phyloP scores from a whole-genome alignment of 2,797 vertebrate species.

The Enteromius trimaculatus region DNA sequence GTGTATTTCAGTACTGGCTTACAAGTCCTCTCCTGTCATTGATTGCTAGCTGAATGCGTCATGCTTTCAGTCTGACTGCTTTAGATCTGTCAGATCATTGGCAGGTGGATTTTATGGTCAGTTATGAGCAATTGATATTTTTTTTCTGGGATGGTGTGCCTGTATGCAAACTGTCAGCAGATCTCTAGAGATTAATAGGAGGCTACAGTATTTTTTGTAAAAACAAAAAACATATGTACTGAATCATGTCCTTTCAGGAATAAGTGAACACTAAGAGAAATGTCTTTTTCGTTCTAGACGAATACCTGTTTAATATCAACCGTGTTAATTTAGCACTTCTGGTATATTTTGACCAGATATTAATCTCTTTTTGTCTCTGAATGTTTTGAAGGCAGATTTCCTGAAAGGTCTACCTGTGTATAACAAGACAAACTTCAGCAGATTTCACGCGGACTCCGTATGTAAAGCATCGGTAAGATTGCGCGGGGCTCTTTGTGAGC shows the following conservation, averaged over 20 bases:
- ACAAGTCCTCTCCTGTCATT: background rate
- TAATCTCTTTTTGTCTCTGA: constrained; percentile 18
- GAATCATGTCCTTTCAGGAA: background rate
- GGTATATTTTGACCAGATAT: background rate
- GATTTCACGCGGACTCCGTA: constrained; percentile 94
- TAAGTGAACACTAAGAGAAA: background rate
- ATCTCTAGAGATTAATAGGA: background rate
- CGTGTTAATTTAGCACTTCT: background rate
- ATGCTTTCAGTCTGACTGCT: background rate
- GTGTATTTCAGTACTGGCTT: background rate
- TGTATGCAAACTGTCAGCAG: background rate
- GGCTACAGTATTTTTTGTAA: background rate
- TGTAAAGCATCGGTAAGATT: constrained; percentile 94
- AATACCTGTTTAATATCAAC: background rate
- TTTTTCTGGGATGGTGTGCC: background rate
- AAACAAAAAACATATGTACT: background rate
- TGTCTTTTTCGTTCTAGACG: background rate
- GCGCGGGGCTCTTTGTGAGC: background rate
- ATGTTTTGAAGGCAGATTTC: constrained; percentile 86
- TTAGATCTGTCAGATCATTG: background rate
- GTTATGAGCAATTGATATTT: background rate
- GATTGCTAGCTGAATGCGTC: background rate
- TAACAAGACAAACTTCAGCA: constrained; percentile 96
- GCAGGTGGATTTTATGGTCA: background rate
- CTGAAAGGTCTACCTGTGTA: constrained; percentile 95